Evolutionary conservation across 2,113 vertebrate genomes (phyloP).

Genomic region (Heterotilapia buettikoferi): DNA sequence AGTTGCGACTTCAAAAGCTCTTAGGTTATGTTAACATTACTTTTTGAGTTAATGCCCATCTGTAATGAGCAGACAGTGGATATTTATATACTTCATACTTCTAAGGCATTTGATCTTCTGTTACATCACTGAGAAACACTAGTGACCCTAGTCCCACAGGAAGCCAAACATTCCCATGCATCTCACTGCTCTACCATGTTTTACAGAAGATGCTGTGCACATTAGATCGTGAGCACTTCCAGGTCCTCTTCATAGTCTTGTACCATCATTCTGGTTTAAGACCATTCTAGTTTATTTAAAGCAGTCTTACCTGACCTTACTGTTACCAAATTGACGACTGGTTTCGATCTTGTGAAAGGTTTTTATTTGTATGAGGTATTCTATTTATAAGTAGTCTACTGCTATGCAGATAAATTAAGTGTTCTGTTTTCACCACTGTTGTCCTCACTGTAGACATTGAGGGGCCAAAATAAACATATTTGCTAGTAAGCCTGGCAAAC

Average conservation of each 20-base stretch:
- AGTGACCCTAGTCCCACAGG: not conserved
- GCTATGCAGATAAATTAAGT: not conserved
- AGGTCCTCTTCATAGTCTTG: not conserved
- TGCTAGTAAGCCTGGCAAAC: not conserved
- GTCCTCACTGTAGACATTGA: not conserved
- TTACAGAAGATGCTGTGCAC: not conserved
- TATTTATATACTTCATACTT: not conserved
- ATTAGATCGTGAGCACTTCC: not conserved
- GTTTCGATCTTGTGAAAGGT: not conserved
- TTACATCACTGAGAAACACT: not conserved
- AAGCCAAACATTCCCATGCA: not conserved
- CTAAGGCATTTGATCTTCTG: not conserved
- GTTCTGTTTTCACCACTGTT: not conserved
- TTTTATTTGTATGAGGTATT: not conserved
- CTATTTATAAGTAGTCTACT: not conserved
- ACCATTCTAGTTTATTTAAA: not conserved
- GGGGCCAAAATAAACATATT: not conserved
- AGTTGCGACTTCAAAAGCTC: not conserved
- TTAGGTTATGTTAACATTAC: not conserved
- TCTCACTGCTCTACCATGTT: not conserved
- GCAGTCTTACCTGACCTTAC: not conserved
- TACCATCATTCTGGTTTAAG: not conserved
- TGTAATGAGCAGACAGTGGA: not conserved
- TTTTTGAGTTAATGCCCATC: not conserved
- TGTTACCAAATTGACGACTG: not conserved